phyloP scores from a whole-genome alignment of 2,113 vertebrate genomes.

The Peromyscus maniculatus region DNA sequence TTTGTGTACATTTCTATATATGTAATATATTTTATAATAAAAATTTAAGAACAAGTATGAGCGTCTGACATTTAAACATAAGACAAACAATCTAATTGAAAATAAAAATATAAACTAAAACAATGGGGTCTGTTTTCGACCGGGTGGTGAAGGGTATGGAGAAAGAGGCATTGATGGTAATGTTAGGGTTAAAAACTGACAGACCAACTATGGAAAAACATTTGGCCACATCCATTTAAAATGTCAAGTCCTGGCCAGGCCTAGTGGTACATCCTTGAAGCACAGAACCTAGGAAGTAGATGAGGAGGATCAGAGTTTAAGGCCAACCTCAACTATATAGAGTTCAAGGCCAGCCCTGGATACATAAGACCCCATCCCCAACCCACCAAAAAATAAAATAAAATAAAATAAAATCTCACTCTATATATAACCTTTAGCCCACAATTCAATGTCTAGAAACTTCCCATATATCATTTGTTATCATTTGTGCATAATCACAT shows the following conservation, averaged over 20 bases:
- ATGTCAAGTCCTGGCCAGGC: not conserved
- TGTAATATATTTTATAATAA: constrained; percentile 27
- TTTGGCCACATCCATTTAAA: constrained; percentile 29
- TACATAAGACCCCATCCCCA: not conserved
- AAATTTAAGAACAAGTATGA: constrained; percentile 22
- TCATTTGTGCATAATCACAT: constrained; percentile 24
- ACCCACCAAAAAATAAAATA: not conserved
- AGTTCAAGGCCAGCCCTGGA: not conserved
- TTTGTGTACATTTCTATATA: constrained; percentile 23
- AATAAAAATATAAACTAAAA: constrained; percentile 61
- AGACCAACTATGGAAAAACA: constrained; percentile 1
- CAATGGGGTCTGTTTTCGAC: constrained; percentile 5
- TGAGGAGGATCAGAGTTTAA: not conserved
- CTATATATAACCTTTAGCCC: not conserved
- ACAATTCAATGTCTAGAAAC: constrained; percentile 12
- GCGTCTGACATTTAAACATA: constrained; percentile 29
- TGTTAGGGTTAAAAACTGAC: constrained; percentile 16
- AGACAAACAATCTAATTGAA: constrained; percentile 38
- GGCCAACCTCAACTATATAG: not conserved
- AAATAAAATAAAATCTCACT: constrained; percentile 9
- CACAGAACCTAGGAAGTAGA: not conserved
- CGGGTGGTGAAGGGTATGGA: not conserved
- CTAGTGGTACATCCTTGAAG: not conserved
- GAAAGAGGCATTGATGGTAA: not conserved
- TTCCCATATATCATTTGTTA: not conserved